Conservation (phyloP, 2,797 vertebrate genomes). For the Kryptolebias ocellatus region DNA sequence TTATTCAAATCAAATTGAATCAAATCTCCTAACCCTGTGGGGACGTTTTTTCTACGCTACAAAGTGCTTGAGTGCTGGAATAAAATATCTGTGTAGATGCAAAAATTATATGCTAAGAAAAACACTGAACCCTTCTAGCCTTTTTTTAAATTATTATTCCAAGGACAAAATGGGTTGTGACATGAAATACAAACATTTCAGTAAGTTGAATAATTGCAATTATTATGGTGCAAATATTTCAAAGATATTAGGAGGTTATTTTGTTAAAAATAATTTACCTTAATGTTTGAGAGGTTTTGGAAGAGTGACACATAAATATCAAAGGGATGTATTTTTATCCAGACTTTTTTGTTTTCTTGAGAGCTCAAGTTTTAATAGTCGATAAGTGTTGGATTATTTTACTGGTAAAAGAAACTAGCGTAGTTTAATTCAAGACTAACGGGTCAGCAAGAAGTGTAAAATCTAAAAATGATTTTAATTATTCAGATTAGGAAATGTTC, state of each 20-base stretch:
- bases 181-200: background rate
- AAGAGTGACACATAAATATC: constrained; percentile 50
- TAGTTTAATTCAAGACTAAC: constrained; percentile 5
- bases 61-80: background rate
- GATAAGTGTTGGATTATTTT: constrained; percentile 34
- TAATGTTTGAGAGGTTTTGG: background rate
- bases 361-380: constrained; percentile 5
- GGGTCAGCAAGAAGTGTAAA: constrained; percentile 3
- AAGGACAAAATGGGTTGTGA: background rate
- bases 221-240: no score
- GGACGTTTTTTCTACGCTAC: background rate
- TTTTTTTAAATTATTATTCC: background rate
- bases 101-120: background rate
- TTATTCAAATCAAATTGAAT: background rate
- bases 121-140: background rate
- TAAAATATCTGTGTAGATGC: background rate
- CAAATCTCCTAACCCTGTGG: background rate
- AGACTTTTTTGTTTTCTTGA: constrained; percentile 16
- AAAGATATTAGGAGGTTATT: background rate
- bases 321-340: constrained; percentile 23
- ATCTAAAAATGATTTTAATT: background rate
- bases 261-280: background rate
- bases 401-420: constrained; percentile 9
- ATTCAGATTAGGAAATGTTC: background rate
- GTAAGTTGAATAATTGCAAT: no score